phyloP scores from a whole-genome alignment of 2,888 invertebrate species.

The Cephus pulcher region DNA sequence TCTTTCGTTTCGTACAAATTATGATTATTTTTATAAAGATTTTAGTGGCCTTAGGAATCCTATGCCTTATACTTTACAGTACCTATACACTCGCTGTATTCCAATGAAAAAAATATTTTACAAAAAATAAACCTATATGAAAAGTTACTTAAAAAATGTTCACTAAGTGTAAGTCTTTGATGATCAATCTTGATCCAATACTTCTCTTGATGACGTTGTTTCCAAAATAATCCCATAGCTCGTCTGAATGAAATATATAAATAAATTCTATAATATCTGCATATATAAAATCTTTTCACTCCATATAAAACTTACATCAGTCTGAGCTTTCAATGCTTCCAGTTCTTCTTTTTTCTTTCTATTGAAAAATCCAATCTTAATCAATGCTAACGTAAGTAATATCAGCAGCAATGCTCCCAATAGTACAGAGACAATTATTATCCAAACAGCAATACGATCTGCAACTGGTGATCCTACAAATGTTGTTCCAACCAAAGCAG shows the following conservation, averaged over 20 bases:
- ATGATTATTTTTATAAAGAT: constrained; percentile 9
- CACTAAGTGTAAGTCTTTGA: background rate
- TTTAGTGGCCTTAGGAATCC: constrained; percentile 23
- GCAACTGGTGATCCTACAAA: constrained; percentile 57
- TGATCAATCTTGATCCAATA: constrained; percentile 28
- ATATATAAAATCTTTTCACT: background rate
- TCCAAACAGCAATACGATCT: constrained; percentile 47
- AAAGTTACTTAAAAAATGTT: background rate
- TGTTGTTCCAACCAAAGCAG: constrained; percentile 52
- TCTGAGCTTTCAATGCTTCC: constrained; percentile 52
- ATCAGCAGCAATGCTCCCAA: constrained; percentile 52
- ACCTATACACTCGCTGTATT: background rate
- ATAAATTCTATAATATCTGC: constrained; percentile 1
- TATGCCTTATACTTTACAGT: constrained; percentile 20
- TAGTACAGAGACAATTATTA: constrained; percentile 50
- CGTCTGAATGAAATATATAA: constrained; percentile 21
- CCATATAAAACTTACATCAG: constrained; percentile 34
- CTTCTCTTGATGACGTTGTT: constrained; percentile 35
- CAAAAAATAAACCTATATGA: background rate
- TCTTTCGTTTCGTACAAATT: background rate
- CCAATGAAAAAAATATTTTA: background rate
- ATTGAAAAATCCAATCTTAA: constrained; percentile 58
- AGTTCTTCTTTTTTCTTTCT: constrained; percentile 50
- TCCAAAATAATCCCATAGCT: constrained; percentile 25
- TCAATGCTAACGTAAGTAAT: constrained; percentile 43